Evolutionary conservation across 2,888 invertebrate genomes (phyloP).

Genomic region (Agonum fuliginosum): DNA sequence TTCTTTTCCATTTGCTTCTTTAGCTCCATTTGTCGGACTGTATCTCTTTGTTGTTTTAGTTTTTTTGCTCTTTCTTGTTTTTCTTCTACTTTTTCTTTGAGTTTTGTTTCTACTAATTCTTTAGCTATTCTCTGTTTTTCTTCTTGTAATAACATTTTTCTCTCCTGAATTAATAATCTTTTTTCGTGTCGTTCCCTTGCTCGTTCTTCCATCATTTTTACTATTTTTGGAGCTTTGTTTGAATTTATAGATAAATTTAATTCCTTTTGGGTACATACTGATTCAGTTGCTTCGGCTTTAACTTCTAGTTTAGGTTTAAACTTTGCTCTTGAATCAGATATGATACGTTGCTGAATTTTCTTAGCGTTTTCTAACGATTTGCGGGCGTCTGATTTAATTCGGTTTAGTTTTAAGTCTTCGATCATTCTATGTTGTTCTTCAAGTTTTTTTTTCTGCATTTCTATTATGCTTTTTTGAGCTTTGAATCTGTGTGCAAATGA

Average conservation of each 20-base stretch:
- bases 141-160: constrained; percentile 74
- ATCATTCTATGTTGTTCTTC: constrained; percentile 84
- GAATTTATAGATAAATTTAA: constrained; percentile 72
- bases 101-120: constrained; percentile 76
- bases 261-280: neutral
- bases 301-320: constrained; percentile 73
- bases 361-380: constrained; percentile 77
- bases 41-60: constrained; percentile 78
- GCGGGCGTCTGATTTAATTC: constrained; percentile 79
- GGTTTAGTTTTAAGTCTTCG: constrained; percentile 82
- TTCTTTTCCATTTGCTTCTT: constrained; percentile 76
- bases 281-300: neutral
- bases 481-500: constrained; percentile 73
- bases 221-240: constrained; percentile 80
- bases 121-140: constrained; percentile 77
- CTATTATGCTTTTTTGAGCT: constrained; percentile 84
- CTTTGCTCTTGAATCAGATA: constrained; percentile 70
- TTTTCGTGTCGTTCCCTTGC: constrained; percentile 78
- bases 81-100: constrained; percentile 78
- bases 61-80: constrained; percentile 78
- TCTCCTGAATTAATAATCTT: constrained; percentile 72
- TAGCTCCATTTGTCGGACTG: constrained; percentile 75
- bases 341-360: constrained; percentile 75
- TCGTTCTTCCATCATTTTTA: constrained; percentile 83
- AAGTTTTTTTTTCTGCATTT: constrained; percentile 81